phyloP scores from a whole-genome alignment of 2,113 vertebrate species.

The Pitta sordida region DNA sequence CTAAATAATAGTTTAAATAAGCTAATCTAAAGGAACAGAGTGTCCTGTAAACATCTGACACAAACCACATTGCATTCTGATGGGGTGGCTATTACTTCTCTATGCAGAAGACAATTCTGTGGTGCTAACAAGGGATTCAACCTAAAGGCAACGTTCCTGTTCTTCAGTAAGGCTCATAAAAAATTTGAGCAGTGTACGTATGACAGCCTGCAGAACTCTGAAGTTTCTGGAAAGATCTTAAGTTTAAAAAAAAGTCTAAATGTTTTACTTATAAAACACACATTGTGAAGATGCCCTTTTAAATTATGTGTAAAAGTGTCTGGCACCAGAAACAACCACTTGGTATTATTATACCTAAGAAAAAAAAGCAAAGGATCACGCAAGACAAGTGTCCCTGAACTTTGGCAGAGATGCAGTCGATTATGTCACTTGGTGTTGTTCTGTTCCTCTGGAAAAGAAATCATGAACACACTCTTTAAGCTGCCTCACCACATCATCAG shows the following conservation, averaged over 20 bases:
- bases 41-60: slow-evolving; percentile 60
- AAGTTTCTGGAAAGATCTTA: slow-evolving; percentile 44
- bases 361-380: slow-evolving; percentile 5
- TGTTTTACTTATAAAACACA: slow-evolving; percentile 57
- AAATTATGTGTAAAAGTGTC: slow-evolving; percentile 49
- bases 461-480: not conserved
- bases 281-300: slow-evolving; percentile 44
- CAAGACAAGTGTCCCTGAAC: slow-evolving; percentile 42
- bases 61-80: slow-evolving; percentile 17
- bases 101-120: not conserved
- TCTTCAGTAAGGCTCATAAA: slow-evolving; percentile 62
- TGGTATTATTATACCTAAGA: slow-evolving; percentile 37
- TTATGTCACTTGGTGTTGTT: not conserved
- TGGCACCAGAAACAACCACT: slow-evolving; percentile 55
- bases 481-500: slow-evolving; percentile 2
- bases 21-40: slow-evolving; percentile 53
- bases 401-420: slow-evolving; percentile 19
- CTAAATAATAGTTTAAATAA: slow-evolving; percentile 55
- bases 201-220: slow-evolving; percentile 46
- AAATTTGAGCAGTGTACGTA: slow-evolving; percentile 10
- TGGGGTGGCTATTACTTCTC: not conserved
- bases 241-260: slow-evolving; percentile 53
- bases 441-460: slow-evolving; percentile 10
- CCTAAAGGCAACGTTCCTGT: slow-evolving; percentile 57
- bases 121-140: not conserved